These are phyloP conservation scores for Euspilapteryx auroguttella DNA, from an alignment of 2,888 invertebrate species.

Conservation along the genomic window DNA sequence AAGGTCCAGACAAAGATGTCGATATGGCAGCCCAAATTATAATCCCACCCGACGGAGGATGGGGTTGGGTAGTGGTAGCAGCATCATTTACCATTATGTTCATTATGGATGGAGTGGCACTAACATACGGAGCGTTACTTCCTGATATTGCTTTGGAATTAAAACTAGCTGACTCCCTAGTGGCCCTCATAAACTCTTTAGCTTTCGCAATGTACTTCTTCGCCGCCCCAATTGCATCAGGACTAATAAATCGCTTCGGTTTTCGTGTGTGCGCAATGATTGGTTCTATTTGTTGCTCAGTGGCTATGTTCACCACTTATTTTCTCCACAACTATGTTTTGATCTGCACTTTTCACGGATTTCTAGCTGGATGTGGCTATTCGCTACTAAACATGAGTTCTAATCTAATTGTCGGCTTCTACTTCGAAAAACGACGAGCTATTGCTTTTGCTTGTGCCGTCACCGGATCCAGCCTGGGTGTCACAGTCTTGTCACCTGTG, in stretches of 20 bases:
- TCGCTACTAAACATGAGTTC: conserved; percentile 2
- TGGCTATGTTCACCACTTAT: not conserved
- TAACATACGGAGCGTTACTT: not conserved
- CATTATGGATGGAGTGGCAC: not conserved
- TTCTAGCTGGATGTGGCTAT: conserved; percentile 1
- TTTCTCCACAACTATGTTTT: not conserved
- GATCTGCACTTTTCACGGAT: not conserved
- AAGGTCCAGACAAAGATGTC: no score
- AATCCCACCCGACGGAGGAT: conserved; percentile 7
- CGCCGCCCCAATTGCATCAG: conserved; percentile 3
- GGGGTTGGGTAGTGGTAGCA: conserved; percentile 7
- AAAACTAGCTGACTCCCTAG: not conserved
- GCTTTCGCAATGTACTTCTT: conserved; percentile 4
- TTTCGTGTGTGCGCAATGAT: conserved; percentile 2
- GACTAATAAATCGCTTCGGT: conserved; percentile 4
- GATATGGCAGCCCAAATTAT: not conserved
- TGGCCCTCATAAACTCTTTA: conserved; percentile 3
- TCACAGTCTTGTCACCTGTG: conserved; percentile 2
- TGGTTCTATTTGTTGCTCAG: not conserved
- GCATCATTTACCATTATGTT: conserved; percentile 1
- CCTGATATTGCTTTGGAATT: not conserved
- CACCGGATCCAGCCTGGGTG: conserved; percentile 4
- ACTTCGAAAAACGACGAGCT: conserved; percentile 3
- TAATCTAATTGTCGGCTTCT: conserved; percentile 3
- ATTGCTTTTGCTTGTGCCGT: conserved; percentile 2